Conservation (phyloP, 1,140 invertebrate genomes). For the Papilio dardanus region DNA sequence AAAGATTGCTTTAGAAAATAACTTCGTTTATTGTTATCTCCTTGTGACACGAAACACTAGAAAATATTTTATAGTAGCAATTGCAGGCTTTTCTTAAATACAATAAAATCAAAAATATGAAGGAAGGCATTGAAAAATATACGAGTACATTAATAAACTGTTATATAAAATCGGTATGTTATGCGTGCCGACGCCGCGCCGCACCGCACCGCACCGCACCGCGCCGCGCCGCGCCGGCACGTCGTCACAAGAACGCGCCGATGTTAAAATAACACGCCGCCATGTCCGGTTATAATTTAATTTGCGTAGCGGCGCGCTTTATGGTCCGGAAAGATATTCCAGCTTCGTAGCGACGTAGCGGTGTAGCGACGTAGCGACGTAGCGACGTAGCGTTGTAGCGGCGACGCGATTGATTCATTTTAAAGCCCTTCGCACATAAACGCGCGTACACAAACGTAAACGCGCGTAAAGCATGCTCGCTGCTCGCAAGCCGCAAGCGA, state of each 20-base stretch:
- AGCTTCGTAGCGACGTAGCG: neutral
- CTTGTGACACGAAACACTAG: neutral
- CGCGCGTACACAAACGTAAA: neutral
- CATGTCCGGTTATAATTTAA: constrained; percentile 25
- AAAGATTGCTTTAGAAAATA: neutral
- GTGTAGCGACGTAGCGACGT: neutral
- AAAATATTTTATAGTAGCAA: neutral
- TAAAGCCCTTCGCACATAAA: no score
- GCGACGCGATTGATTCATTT: no score
- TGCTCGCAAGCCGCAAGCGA: no score
- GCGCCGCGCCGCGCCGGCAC: neutral
- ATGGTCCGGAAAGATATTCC: constrained; percentile 38
- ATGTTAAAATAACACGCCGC: constrained; percentile 15
- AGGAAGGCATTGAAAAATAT: no score
- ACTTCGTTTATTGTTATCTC: neutral
- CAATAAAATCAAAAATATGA: no score
- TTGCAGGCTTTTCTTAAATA: no score
- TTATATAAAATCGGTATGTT: neutral
- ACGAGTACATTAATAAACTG: neutral
- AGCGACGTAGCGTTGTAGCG: neutral
- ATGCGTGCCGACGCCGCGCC: neutral
- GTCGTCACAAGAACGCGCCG: neutral
- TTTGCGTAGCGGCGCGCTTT: constrained; percentile 25
- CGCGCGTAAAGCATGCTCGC: neutral
- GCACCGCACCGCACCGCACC: no score